Base-by-base conservation (phyloP, 2,888 invertebrate genomes). In the Mesochorus sp. region DNA sequence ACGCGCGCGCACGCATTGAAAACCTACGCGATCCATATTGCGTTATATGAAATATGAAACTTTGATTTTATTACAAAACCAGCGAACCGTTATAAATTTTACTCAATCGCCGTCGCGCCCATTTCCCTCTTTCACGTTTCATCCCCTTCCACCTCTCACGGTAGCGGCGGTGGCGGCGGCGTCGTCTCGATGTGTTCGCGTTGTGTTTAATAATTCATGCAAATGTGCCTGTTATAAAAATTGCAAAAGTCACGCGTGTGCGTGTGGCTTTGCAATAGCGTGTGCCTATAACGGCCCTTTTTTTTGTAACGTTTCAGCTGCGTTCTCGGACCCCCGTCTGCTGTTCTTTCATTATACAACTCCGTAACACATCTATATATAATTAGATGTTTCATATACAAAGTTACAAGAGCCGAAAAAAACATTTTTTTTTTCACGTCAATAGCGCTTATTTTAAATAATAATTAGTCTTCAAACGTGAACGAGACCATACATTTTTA, bases 191-290 rank as follows among this genome's bases (percentile, higher is more conserved):
- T 39, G 37, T 47, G 55, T 59, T 59, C 28, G 44, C 67, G 47
- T 51, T 37, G 37, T 44, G 66, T 75, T 79, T 71, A 79, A 79
- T 79, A 75, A 79, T 79, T 79, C 78, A 75, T 79, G 75, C 74
- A 79, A 79, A 71, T 66, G 53, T 74, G 66, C 37, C 66, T 44
- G 70, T 61, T 75, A n/a, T n/a, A 61, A 79, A 79, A 79, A 79
- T 71, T 55, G 61, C 66, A 70, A 79, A 75, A 74, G 59, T 61
- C 59, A 71, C 53, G 70, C 66, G 74, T 53, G 78, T 64, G 57
- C 47, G 42, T 28, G 66, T 37, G 68, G 59, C 26, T 64, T 57
- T 51, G 37, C 67, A 61, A 53, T 44, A 8, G 67, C 51, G 57
- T 21, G 31, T 37, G n/a, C n/a, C n/a, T n/a, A 39, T 49, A 44